Conservation (phyloP, 2,797 vertebrate species). For the Lagodon rhomboides region DNA sequence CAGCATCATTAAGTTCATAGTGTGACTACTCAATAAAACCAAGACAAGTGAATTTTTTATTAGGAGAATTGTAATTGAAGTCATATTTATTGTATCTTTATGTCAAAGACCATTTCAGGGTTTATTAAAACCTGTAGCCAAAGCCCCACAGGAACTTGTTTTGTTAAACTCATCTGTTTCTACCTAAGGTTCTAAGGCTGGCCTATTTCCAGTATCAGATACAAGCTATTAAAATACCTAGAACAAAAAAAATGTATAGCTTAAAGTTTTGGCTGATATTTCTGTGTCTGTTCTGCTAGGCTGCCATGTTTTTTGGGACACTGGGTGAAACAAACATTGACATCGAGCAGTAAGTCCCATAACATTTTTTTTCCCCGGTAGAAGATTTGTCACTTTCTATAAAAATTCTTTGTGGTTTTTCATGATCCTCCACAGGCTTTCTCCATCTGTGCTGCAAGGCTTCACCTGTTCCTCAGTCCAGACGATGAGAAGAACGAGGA, state of each 20-base stretch:
- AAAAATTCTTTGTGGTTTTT: constrained; percentile 2
- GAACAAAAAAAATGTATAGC: not conserved
- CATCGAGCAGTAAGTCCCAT: constrained; percentile 73
- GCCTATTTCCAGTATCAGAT: too few relatives aligned
- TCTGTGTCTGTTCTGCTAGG: constrained; percentile 56
- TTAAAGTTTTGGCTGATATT: not conserved
- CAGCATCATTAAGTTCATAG: not conserved
- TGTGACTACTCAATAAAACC: not conserved
- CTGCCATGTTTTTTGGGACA: constrained; percentile 69
- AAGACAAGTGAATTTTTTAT: not conserved
- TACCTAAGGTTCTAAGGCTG: too few relatives aligned
- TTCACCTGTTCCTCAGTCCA: constrained; percentile 70
- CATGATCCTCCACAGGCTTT: constrained; percentile 64
- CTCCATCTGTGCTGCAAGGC: constrained; percentile 75
- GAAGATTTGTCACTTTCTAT: not conserved
- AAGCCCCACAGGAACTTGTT: not conserved
- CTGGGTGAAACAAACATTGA: constrained; percentile 47
- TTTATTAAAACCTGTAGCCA: not conserved
- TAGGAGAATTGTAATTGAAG: not conserved
- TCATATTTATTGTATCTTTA: not conserved
- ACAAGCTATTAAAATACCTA: not conserved
- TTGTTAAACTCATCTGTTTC: too few relatives aligned
- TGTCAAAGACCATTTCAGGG: not conserved
- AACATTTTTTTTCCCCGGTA: not conserved
- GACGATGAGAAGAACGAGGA: constrained; percentile 15